Evolutionary conservation across 2,888 invertebrate genomes (phyloP).

Genomic region (Caenorhabditis sp.): DNA sequence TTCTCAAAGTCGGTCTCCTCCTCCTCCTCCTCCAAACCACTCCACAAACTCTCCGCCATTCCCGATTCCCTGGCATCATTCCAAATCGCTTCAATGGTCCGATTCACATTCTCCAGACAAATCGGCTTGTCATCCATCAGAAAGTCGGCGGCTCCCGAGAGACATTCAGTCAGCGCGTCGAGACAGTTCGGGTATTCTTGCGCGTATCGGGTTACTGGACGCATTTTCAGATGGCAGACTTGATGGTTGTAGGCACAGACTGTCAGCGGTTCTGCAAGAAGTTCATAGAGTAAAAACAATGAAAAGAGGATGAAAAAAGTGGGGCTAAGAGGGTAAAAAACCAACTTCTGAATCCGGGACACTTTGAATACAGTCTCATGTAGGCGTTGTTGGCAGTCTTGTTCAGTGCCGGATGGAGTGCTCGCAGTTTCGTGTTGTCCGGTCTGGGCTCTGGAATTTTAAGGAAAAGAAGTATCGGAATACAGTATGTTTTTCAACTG

Average conservation of each 20-base stretch:
- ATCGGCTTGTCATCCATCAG: background rate
- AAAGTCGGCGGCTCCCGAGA: background rate
- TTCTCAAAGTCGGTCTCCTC: background rate
- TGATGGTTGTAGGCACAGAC: conserved; percentile 45
- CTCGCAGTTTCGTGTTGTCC: background rate
- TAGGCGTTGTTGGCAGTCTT: conserved; percentile 17
- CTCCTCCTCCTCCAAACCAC: background rate
- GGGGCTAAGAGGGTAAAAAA: background rate
- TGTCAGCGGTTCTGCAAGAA: conserved; percentile 20
- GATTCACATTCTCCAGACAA: conserved; percentile 17
- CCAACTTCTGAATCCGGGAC: conserved; percentile 22
- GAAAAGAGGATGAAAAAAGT: too few relatives aligned
- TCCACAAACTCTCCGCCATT: background rate
- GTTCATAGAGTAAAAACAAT: too few relatives aligned
- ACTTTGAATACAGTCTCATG: background rate
- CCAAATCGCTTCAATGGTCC: conserved; percentile 2
- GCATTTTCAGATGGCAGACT: conserved; percentile 29
- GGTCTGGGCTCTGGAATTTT: conserved; percentile 3
- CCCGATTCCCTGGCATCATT: conserved; percentile 21
- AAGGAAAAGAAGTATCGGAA: background rate
- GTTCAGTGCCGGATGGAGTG: conserved; percentile 36
- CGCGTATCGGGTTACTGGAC: background rate
- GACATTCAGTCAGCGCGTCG: conserved; percentile 8
- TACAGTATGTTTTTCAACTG: too few relatives aligned
- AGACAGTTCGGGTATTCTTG: conserved; percentile 34